Percentiles rank a stretch among this genome's conserved stretches.
Conservation (phyloP, 2,888 invertebrate species). For the Spisula subtruncata region DNA sequence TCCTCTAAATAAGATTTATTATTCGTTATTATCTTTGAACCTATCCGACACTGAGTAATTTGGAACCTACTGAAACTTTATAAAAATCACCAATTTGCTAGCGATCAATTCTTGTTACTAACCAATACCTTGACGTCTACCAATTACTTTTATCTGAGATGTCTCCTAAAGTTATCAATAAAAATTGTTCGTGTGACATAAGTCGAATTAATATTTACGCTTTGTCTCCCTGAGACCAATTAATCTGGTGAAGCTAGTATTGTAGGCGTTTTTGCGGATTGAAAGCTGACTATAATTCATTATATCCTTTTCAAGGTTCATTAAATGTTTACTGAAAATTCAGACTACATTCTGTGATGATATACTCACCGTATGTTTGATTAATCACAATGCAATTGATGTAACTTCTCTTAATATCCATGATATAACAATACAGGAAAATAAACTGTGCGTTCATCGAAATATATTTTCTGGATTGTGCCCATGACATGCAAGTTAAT, state of each 20-base stretch:
- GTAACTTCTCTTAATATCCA: too few relatives aligned
- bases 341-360: too few relatives aligned
- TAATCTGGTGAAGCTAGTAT: neutral
- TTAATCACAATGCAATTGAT: too few relatives aligned
- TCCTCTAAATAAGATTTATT: neutral
- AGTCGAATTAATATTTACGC: neutral
- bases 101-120: neutral
- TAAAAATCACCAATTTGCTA: constrained; percentile 3
- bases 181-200: neutral
- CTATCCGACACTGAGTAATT: neutral
- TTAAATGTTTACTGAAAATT: too few relatives aligned
- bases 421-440: too few relatives aligned
- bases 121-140: neutral
- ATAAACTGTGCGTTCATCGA: too few relatives aligned
- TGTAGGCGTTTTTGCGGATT: neutral
- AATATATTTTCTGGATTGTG: too few relatives aligned
- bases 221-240: neutral
- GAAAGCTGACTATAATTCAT: too few relatives aligned
- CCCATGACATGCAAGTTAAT: too few relatives aligned
- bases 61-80: neutral
- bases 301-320: too few relatives aligned
- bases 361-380: too few relatives aligned
- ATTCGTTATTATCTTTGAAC: neutral
- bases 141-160: neutral
- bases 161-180: neutral